Base-by-base conservation (phyloP, 2,888 invertebrate genomes). In the Agrochola lota region DNA sequence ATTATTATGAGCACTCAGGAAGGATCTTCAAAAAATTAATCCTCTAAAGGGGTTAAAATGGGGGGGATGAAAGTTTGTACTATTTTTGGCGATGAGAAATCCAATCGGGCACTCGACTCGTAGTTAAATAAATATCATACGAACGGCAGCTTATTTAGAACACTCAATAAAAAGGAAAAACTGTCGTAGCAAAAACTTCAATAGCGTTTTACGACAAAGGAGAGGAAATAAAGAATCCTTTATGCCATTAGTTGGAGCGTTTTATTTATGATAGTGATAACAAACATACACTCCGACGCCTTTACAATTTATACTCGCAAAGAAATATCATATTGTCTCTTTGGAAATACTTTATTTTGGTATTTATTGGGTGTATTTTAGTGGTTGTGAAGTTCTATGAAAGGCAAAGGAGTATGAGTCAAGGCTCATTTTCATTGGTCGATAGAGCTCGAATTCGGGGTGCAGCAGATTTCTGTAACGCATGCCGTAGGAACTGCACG, bases 211-310 rank as follows among this genome's bases (percentile, higher is more conserved):
- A 67, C 74, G 63, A 80, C 78, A 85, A 84, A 81, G 78, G 46
- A 71, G 62, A 49, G 57, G 26, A 68, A 81, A 84, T 84, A 87
- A 87, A 84, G 88, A 79, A 76, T 79, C 77, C 84, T 87, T 88
- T 87, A 80, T 78, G 62, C 81, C 81, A 85, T 84, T 84, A 84
- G 84, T 78, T 70, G 78, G 46, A 77, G 66, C 76, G 55, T 74
- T 85, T 88, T 87, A 88, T 88, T 86, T 86, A 83, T 85, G 72
- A 76, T 20, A 46, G 66, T 74, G 74, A 88, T 86, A 87, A 86
- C 80, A 86, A 81, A 86, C 76, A 81, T 43, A 82, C 78, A 71
- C 81, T 70, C 55, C 59, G 76, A 80, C 75, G 79, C 86, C 62
- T 78, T 66, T 66, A 71, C 76, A 72, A 83, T 79, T 81, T 83